Evolutionary conservation across 2,113 vertebrate species (phyloP), one percentile per base, ranked within the genome.

Genomic region (Myodes glareolus): DNA sequence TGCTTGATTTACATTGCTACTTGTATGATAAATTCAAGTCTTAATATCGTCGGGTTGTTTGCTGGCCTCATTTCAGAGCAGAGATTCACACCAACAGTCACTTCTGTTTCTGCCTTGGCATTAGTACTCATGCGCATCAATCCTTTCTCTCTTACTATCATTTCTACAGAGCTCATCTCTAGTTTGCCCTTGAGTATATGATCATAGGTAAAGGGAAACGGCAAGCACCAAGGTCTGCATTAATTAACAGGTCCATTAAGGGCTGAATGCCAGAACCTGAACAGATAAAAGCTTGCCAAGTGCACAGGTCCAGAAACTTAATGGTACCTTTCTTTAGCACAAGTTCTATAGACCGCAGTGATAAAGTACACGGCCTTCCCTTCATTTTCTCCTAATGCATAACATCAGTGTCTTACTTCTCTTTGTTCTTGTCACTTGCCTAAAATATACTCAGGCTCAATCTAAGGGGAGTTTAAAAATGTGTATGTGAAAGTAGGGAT

Each of bases 161-260:
- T 70, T 92, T 94, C 88, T 92, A 85, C 55, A 89, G 0, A 7
- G 73, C 88, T 92, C 87, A 94, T 36, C 27, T 97, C 84, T 95
- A 39, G 92, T 82, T 52, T 68, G 67, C 27, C 76, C 85, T 77
- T 91, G 61, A 93, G 14, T 88, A 81, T 88, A 27, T 80, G 39
- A 94, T 89, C 45, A 73, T 61, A 80, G 84, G 73, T 94, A 85
- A 76, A 5, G 1, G 92, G 82, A 90, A 96, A 81, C 91, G 91
- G 77, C 19, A 96, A 90, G 67, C 93, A 90, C 73, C 52, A 78
- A 65, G 77, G 70, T 93, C 73, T 97, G 2, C 88, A 91, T 94
- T 87, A 98, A 96, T 96, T 81, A 73, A 87, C 95, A 96, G 10
- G 36, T 94, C 97, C 42, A 91, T 97, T 97, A 93, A 97, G 82